Evolutionary conservation across 2,888 invertebrate species (phyloP).

Genomic region (Sipunculus nudus): DNA sequence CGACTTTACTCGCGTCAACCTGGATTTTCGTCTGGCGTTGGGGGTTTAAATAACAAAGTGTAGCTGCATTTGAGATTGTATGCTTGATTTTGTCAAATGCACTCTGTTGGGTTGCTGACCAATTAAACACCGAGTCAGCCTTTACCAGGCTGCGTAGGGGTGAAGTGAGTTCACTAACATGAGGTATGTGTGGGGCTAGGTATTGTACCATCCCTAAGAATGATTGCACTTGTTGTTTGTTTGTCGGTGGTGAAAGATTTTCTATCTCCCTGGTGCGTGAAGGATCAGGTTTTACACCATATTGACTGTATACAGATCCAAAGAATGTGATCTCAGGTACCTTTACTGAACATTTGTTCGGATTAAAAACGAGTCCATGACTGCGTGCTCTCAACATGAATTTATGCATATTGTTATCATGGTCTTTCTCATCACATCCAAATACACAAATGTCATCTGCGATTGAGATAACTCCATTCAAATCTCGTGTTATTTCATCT

Average conservation of each 20-base stretch:
- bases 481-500: background rate
- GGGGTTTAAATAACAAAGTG: constrained; percentile 21
- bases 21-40: constrained; percentile 3
- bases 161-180: constrained; percentile 14
- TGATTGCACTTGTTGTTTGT: constrained; percentile 21
- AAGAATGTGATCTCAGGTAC: constrained; percentile 24
- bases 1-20: constrained; percentile 19
- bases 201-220: constrained; percentile 30
- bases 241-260: constrained; percentile 18
- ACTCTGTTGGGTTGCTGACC: too few species aligned
- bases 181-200: constrained; percentile 21
- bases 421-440: background rate
- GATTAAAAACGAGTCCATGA: constrained; percentile 7
- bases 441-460: constrained; percentile 8
- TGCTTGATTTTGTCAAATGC: too few species aligned
- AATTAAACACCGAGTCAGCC: constrained; percentile 15
- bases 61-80: too few species aligned
- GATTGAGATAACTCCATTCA: constrained; percentile 4
- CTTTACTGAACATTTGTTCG: background rate
- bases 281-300: constrained; percentile 33
- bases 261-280: constrained; percentile 18
- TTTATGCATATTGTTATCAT: constrained; percentile 2
- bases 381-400: background rate
- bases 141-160: constrained; percentile 20
- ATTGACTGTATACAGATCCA: constrained; percentile 18